Base-by-base conservation (phyloP, 2,797 vertebrate genomes). In the Clarias laeviceps region DNA sequence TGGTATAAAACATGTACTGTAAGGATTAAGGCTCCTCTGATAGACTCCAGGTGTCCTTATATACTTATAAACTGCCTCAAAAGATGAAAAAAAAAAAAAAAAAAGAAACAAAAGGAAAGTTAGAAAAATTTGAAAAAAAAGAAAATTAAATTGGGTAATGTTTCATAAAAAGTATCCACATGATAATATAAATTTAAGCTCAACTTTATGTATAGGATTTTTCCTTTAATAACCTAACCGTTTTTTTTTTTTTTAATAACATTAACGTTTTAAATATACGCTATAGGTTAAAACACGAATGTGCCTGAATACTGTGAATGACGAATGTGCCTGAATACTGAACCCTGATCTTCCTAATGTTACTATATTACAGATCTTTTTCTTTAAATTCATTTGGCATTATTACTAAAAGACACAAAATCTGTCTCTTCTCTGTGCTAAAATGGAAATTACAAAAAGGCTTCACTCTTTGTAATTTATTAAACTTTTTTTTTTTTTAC, bases 1-100 rank as follows among this genome's bases (percentile, higher is more conserved):
- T 56, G 54, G 22, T 74, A 27, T 80, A 72, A 80, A 80, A 72
- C 18, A 70, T 50, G 45, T n/a, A n/a, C n/a, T n/a, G n/a, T 29
- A 32, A 62, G 34, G 5, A 78, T 20, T 29, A 34, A 68, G 40
- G 7, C 40, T 9, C 40, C 40, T 8, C 40, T 45, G 40, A 45
- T 40, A 40, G 37, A 0, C 37, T 40, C 37, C 45, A 82, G 27
- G 27, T 64, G 34, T 34, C 34, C 34, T 34, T 29, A 24, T 50
- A 62, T 40, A 62, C 15, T 3, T 27, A 8, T 54, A 20, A 7
- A 66, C 62, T 6, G 34, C 27, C 27, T 66, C 56, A 24, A 56
- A 34, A 34, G n/a, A 20, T 32, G 40, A 2, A 40, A 1, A 34
- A 3, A 34, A 34, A 40, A 40, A 8, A 40, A 40, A 7, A 7